A percentile compares a stretch with the other conserved stretches of the same genome.
phyloP scores from a whole-genome alignment of 2,797 vertebrate genomes.

The Buphagus erythrorhynchus region DNA sequence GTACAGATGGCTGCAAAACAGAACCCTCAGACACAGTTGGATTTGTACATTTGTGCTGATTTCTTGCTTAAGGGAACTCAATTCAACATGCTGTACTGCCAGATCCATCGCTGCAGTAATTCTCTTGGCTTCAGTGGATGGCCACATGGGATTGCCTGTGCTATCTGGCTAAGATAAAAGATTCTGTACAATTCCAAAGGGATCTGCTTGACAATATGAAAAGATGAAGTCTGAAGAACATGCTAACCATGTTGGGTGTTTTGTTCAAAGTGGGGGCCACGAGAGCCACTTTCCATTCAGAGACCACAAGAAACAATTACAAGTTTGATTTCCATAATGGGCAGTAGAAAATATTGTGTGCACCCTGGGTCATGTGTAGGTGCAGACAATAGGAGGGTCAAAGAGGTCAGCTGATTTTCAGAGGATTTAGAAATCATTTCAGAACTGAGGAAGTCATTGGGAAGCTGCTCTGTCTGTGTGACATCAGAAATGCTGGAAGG shows the following conservation, averaged over 20 bases:
- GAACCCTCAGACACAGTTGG: conserved; percentile 34
- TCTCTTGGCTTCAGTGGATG: conserved; percentile 40
- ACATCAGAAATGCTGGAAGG: background rate
- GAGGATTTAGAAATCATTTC: background rate
- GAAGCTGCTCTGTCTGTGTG: background rate
- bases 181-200: background rate
- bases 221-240: background rate
- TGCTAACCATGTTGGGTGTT: background rate
- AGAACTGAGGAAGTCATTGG: background rate
- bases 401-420: background rate
- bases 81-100: conserved; percentile 37
- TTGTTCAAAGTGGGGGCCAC: background rate
- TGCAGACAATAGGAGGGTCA: background rate
- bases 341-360: background rate
- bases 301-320: background rate
- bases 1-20: conserved; percentile 61
- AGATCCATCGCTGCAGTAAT: conserved; percentile 41
- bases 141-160: conserved; percentile 37
- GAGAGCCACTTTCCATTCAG: background rate
- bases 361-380: background rate
- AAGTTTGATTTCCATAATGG: background rate
- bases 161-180: conserved; percentile 6
- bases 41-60: conserved; percentile 53
- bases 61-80: conserved; percentile 46
- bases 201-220: background rate